Conservation (phyloP, 1,140 invertebrate genomes). For the Platorchestia sp. region DNA sequence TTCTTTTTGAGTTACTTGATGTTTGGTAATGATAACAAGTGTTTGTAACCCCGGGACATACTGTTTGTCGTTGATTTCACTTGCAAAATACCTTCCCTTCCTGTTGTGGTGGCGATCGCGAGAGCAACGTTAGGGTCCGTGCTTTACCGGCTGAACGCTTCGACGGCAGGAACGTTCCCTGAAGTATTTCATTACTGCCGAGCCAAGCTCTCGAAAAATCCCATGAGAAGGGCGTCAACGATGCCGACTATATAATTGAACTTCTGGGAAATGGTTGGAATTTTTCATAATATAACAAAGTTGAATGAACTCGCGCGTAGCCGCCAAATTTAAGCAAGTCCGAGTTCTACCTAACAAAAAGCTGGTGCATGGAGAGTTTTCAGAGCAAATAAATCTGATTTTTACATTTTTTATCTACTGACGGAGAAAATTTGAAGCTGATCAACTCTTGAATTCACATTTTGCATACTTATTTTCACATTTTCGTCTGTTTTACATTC, state of each 20-base stretch:
- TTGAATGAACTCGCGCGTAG: too few relatives aligned
- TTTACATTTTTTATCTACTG: not conserved
- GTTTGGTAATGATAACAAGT: not conserved
- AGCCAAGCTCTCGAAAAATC: not conserved
- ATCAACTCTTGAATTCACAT: not conserved
- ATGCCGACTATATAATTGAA: constrained; percentile 2
- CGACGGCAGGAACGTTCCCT: not conserved
- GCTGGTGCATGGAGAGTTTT: too few relatives aligned
- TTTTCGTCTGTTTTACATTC: not conserved
- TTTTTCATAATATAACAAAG: not conserved
- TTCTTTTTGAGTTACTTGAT: not conserved
- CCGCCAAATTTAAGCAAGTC: too few relatives aligned
- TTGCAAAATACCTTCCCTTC: not conserved
- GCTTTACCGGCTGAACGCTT: not conserved
- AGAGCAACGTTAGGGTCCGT: not conserved
- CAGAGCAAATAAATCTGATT: not conserved
- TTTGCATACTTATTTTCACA: not conserved
- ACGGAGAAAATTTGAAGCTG: not conserved
- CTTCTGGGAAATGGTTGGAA: not conserved
- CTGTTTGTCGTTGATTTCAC: not conserved
- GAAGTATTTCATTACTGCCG: constrained; percentile 29
- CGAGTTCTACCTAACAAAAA: not conserved
- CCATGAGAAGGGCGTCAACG: constrained; percentile 6
- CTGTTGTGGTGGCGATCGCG: not conserved
- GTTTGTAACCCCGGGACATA: not conserved